Conservation (phyloP, 2,113 vertebrate genomes). For the Triplophysa tibetana region DNA sequence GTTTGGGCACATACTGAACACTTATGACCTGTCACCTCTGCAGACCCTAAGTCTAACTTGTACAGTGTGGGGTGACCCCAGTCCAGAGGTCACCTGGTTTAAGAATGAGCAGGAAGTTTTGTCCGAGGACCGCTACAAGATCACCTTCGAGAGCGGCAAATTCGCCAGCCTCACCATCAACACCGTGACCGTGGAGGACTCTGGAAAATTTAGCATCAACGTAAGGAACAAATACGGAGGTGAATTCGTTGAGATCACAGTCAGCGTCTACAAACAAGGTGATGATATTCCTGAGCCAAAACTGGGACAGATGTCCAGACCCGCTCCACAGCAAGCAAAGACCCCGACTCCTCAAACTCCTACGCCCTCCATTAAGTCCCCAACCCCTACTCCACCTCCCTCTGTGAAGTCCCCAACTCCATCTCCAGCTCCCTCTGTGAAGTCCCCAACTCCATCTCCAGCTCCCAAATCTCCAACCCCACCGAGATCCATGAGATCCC, state of each 20-base stretch:
- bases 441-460: conserved; percentile 62
- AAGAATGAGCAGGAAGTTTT: conserved; percentile 91
- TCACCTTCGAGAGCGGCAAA: conserved; percentile 86
- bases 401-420: conserved; percentile 63
- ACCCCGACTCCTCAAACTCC: conserved; percentile 60
- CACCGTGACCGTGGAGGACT: conserved; percentile 88
- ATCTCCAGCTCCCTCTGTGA: conserved; percentile 56
- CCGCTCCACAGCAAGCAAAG: conserved; percentile 52
- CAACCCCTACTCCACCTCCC: conserved; percentile 60
- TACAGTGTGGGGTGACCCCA: conserved; percentile 93
- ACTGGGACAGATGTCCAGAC: conserved; percentile 75
- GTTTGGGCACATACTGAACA: background rate
- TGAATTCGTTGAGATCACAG: conserved; percentile 94
- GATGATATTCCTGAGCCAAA: conserved; percentile 84
- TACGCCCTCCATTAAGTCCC: conserved; percentile 58
- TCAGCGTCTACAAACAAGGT: conserved; percentile 93
- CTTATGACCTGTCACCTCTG: conserved; percentile 18
- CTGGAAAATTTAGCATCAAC: conserved; percentile 94
- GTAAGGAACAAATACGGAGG: conserved; percentile 96
- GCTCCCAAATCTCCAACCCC: conserved; percentile 49
- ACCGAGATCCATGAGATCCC: conserved; percentile 49
- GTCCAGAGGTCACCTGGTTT: conserved; percentile 92
- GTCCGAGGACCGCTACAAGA: conserved; percentile 78
- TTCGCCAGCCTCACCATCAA: conserved; percentile 87
- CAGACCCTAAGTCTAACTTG: conserved; percentile 95